These are phyloP conservation scores for Drosophila carrolli DNA, from an alignment of 1,140 invertebrate species.

Conservation along the genomic window DNA sequence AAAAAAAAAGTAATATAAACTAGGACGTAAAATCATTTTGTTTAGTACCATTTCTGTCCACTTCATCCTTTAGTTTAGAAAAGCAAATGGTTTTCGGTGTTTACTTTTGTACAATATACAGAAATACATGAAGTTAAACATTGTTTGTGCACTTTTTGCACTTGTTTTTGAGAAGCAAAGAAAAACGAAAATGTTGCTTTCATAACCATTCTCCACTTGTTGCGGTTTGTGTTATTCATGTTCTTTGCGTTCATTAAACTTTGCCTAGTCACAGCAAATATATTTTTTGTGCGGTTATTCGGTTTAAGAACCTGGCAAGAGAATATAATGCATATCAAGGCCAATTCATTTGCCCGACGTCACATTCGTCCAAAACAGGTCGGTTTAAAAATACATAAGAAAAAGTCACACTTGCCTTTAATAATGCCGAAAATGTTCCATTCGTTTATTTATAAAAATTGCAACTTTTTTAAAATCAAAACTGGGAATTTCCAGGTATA, in stretches of 20 bases:
- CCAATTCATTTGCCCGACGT: slow-evolving; percentile 8
- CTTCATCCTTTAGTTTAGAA: no score
- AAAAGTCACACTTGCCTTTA: slow-evolving; percentile 2
- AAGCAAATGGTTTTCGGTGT: no score
- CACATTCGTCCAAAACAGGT: background rate
- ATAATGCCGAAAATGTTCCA: background rate
- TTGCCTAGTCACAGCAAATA: slow-evolving; percentile 33
- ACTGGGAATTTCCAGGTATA: background rate
- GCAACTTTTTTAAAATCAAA: background rate
- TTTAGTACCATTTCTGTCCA: no score
- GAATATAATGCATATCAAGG: slow-evolving; percentile 29
- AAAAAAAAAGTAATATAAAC: no score
- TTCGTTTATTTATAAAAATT: background rate
- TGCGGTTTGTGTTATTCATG: slow-evolving; percentile 22
- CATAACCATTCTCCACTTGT: slow-evolving; percentile 32
- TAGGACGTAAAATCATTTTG: no score
- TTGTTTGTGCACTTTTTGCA: background rate
- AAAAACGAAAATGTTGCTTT: slow-evolving; percentile 5
- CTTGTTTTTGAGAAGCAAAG: background rate
- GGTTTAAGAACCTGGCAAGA: slow-evolving; percentile 47
- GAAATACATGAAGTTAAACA: background rate
- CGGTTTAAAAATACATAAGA: slow-evolving; percentile 8
- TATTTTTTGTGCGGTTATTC: slow-evolving; percentile 10
- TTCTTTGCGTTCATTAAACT: slow-evolving; percentile 49
- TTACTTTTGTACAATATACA: no score